A percentile compares a stretch with the other conserved stretches of the same genome.
These are phyloP conservation scores for Acipenser transmontanus DNA, from an alignment of 2,797 vertebrate species.

Conservation along the genomic window DNA sequence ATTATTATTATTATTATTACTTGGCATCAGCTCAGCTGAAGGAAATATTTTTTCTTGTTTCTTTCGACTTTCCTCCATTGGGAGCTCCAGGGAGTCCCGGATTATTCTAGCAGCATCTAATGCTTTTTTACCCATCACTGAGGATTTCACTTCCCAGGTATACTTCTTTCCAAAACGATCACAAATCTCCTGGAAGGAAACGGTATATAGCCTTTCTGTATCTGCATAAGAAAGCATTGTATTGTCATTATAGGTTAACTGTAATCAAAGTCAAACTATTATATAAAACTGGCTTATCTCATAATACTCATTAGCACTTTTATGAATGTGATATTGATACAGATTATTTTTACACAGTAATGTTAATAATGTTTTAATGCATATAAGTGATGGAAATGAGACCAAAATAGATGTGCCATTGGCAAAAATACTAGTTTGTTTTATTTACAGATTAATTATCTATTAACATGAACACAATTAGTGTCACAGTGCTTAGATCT, in stretches of 20 bases:
- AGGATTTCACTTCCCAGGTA: conserved; percentile 75
- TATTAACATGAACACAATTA: too few relatives aligned
- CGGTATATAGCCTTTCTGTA: conserved; percentile 76
- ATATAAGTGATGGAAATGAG: too few relatives aligned
- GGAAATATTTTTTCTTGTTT: conserved; percentile 67
- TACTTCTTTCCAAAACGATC: conserved; percentile 71
- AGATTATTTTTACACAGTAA: too few relatives aligned
- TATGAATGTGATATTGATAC: too few relatives aligned
- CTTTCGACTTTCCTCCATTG: conserved; percentile 58
- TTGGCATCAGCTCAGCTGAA: conserved; percentile 71
- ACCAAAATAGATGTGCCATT: too few relatives aligned
- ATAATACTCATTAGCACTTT: too few relatives aligned
- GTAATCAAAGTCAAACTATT: background rate
- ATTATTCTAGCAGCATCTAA: conserved; percentile 62
- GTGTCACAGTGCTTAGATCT: too few relatives aligned
- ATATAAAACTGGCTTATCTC: too few relatives aligned
- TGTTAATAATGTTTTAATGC: too few relatives aligned
- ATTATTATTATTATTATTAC: too few relatives aligned
- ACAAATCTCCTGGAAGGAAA: conserved; percentile 73
- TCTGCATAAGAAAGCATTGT: conserved; percentile 47
- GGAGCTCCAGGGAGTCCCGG: conserved; percentile 67
- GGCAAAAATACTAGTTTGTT: too few relatives aligned
- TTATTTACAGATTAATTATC: too few relatives aligned
- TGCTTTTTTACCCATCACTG: conserved; percentile 78
- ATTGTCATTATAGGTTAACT: background rate